phyloP scores from a whole-genome alignment of 2,888 invertebrate species.

The Macroteleia sp. region DNA sequence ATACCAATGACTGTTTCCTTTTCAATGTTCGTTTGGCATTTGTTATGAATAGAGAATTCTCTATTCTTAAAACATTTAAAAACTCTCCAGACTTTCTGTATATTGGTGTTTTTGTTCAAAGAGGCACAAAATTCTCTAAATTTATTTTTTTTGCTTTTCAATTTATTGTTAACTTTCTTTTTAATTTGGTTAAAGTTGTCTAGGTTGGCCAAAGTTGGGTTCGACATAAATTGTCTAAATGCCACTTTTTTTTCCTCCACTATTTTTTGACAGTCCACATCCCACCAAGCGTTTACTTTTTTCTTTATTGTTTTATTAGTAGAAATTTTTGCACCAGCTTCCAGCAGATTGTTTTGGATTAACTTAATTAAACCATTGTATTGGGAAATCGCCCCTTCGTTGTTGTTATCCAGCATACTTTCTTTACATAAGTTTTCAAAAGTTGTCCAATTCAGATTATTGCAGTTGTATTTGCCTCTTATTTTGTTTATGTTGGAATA shows the following conservation, averaged over 20 bases:
- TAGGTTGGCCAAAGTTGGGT: background rate
- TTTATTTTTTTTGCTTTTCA: background rate
- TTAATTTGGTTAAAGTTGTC: background rate
- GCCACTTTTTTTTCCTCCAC: background rate
- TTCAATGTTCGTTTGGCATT: background rate
- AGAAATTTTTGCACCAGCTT: background rate
- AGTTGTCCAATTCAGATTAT: background rate
- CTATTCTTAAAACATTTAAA: constrained; percentile 4
- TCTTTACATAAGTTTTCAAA: background rate
- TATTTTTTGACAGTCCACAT: background rate
- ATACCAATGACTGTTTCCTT: background rate
- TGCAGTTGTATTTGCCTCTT: background rate
- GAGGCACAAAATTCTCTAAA: constrained; percentile 1
- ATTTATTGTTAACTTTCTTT: too few species aligned
- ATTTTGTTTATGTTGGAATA: background rate
- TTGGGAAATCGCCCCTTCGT: background rate
- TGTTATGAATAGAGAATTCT: constrained; percentile 1
- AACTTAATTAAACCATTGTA: background rate
- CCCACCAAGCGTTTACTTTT: constrained; percentile 9
- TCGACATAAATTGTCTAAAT: background rate
- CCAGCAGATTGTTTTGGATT: background rate
- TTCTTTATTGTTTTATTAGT: background rate
- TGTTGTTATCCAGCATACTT: background rate
- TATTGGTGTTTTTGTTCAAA: background rate
- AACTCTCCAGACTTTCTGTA: background rate